Base-by-base conservation (phyloP, 2,113 vertebrate species). In the Microcebus tavaratra region DNA sequence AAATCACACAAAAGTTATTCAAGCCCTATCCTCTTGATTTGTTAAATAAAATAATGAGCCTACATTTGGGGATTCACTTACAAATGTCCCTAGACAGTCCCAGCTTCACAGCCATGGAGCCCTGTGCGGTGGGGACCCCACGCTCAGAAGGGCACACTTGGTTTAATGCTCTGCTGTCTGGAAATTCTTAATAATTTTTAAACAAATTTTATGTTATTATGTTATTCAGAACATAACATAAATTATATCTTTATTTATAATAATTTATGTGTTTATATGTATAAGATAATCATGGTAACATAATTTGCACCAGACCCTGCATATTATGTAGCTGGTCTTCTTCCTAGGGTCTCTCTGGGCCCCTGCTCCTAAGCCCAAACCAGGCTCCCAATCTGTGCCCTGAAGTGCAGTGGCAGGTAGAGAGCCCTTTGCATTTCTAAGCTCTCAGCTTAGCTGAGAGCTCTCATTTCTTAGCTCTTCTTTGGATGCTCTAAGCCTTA, bases 41-140 rank as follows among this genome's bases (percentile, higher is more conserved):
- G 23, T 83, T 90, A 95, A 94, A 94, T 76, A 42, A 84, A 91
- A 76, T 45, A 83, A 89, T 73, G 5, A 94, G 36, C 57, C 70
- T 29, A 23, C 10, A 48, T 81, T 83, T 86, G n/a, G 70, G 67
- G 29, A 83, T 72, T n/a, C 68, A 91, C 79, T 89, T 67, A 5
- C 94, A 93, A 82, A 79, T 65, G 55, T 70, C 59, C 73, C n/a
- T 90, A 81, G 36, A 42, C 29, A 97, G 25, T 55, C 29, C 87
- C 18, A 42, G n/a, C 82, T 79, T 76, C 86, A 55, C 13, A 53
- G n/a, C 1, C 34, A 13, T 25, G 42, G 50, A 36, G 18, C 31
- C 70, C 17, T 45, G 1, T 39, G 27, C 17, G 50, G 8, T 14
- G 11, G 1, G 57, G 53, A 6, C 3, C 21, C 42, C 13, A 80